Base-by-base conservation (phyloP, 2,888 invertebrate genomes). In the Sympetrum striolatum region DNA sequence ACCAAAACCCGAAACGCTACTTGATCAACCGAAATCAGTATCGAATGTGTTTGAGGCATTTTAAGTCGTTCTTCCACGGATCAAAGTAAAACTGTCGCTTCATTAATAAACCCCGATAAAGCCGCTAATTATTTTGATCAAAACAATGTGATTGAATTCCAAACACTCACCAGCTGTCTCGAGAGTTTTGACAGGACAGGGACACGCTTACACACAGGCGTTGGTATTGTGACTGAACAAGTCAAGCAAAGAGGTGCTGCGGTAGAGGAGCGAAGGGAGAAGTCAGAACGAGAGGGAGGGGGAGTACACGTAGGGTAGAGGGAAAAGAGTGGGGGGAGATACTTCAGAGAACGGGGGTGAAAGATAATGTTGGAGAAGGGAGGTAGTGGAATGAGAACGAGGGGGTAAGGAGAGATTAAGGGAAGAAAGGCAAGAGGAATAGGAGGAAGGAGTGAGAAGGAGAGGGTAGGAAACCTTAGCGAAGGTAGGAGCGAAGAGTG, bases 381-480 rank as follows among this genome's bases (percentile, higher is more conserved):
- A 53, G 48, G 53, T 25, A n/a, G 82, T 35, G 39, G 37, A 80
- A 22, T 37, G 18, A 18, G 53, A 15, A 80, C 4, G 39, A 18
- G 80, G 22, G 80, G 80, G 39, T 15, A 15, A 90, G 79, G 64
- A 73, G 80, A 90, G 86, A 53, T 53, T 37, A 53, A 39, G 81
- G 25, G 81, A 90, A 53, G 80, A 25, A 48, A 44, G 48, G 58
- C 80, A 58, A 92, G 92, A 92, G 92, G 92, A 92, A 93, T 93
- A 93, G 93, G 93, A 93, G 93, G 93, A 93, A 93, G 93, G 93
- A 93, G 93, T 93, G 92, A 92, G 64, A 90, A 48, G 58, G 58
- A 81, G 90, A 90, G 90, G 64, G 12, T n/a, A 25, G 64, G 73
- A 73, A 73, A 73, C 73, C 73, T 25, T 73, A 73, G 73, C 80